Conservation (phyloP, 2,888 invertebrate species). For the Drosophila helvetica region DNA sequence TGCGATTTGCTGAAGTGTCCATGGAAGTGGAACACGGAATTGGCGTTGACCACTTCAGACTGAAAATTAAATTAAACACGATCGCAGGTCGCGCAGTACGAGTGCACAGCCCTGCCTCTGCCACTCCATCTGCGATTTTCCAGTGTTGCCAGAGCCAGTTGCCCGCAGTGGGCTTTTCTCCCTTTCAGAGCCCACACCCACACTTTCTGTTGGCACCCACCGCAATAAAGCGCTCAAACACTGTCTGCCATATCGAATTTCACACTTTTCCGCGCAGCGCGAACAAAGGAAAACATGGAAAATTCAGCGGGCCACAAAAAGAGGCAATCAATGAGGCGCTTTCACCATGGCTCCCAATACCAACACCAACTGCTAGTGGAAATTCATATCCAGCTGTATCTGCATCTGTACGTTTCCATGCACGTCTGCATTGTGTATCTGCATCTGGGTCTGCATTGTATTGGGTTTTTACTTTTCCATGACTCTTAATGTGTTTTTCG, state of each 20-base stretch:
- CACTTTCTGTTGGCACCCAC: not conserved
- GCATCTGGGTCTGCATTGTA: conserved; percentile 13
- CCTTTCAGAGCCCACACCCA: not conserved
- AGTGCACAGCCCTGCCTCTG: not conserved
- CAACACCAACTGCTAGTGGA: conserved; percentile 14
- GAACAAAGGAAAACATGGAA: conserved; percentile 30
- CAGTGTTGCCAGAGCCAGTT: conserved; percentile 43
- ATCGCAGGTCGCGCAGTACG: conserved; percentile 22
- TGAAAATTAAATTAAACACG: conserved; percentile 42
- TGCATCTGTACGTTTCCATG: too few species aligned
- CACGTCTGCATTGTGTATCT: too few species aligned
- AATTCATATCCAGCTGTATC: conserved; percentile 19
- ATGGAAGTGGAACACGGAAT: conserved; percentile 17
- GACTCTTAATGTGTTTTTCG: conserved; percentile 26
- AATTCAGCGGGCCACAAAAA: conserved; percentile 30
- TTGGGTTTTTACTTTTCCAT: conserved; percentile 21
- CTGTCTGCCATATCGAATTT: conserved; percentile 60
- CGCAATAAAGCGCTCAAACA: conserved; percentile 37
- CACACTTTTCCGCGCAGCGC: conserved; percentile 48
- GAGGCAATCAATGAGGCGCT: conserved; percentile 34
- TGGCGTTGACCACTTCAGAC: conserved; percentile 11
- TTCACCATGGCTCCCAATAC: conserved; percentile 2
- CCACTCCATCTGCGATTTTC: conserved; percentile 24
- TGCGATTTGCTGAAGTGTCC: conserved; percentile 53
- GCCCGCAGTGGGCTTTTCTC: conserved; percentile 21